These are phyloP conservation scores for Camelus bactrianus DNA, from an alignment of 2,113 vertebrate genomes.

Conservation along the genomic window DNA sequence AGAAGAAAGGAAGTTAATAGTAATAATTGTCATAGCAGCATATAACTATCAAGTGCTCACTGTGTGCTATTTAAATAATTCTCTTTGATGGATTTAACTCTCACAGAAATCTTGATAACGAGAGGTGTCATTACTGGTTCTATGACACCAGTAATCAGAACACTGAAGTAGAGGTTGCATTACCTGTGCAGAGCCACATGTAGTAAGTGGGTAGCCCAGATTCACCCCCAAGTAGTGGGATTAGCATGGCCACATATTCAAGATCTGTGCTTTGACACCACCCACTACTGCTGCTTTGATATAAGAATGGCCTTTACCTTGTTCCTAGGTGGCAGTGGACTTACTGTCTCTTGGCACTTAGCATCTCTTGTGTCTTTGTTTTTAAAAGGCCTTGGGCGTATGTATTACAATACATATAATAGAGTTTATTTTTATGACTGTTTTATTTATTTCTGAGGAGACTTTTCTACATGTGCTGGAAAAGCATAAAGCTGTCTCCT, in stretches of 20 bases:
- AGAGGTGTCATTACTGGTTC: not conserved
- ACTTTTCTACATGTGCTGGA: not conserved
- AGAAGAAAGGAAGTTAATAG: not conserved
- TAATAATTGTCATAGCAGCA: not conserved
- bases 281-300: not conserved
- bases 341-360: not conserved
- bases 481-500: not conserved
- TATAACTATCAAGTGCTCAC: not conserved
- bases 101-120: not conserved
- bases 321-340: not conserved
- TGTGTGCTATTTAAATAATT: not conserved
- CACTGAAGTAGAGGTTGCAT: not conserved
- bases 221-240: not conserved
- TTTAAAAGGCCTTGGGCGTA: not conserved
- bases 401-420: not conserved
- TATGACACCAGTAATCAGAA: not conserved
- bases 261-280: not conserved
- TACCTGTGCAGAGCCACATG: not conserved
- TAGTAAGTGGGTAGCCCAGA: not conserved
- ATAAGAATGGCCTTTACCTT: not conserved
- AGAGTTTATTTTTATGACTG: conserved; percentile 6
- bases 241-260: not conserved
- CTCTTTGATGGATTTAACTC: not conserved
- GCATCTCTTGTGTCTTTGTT: not conserved
- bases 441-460: not conserved